Percentiles rank a stretch among this genome's conserved stretches.
phyloP scores from a whole-genome alignment of 2,888 invertebrate genomes.

The Melieria omissa region DNA sequence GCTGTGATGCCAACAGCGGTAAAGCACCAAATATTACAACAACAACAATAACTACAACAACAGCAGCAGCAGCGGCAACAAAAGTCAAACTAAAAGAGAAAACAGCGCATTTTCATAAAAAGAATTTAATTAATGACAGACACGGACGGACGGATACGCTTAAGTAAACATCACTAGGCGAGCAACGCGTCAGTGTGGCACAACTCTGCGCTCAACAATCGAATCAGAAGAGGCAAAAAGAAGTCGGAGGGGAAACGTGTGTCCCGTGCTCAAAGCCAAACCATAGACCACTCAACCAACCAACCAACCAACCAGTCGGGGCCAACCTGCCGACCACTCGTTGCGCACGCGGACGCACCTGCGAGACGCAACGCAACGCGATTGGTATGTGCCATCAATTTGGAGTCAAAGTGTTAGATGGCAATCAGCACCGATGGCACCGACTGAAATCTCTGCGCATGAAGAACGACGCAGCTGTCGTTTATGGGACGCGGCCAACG shows the following conservation, averaged over 20 bases:
- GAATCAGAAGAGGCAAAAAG: slow-evolving; percentile 10
- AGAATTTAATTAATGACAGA: slow-evolving; percentile 34
- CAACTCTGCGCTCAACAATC: not conserved
- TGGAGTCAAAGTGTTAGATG: slow-evolving; percentile 9
- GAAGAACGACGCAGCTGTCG: slow-evolving; percentile 10
- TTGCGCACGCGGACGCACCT: slow-evolving; percentile 12
- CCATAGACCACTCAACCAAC: not conserved
- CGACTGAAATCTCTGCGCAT: not conserved
- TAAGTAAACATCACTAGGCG: slow-evolving; percentile 13
- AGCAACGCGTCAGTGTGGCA: slow-evolving; percentile 4
- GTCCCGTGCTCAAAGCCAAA: too few relatives aligned
- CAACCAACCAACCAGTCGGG: not conserved
- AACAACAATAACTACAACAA: too few relatives aligned
- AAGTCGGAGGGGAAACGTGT: not conserved
- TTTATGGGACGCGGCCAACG: slow-evolving; percentile 5
- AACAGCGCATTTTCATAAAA: slow-evolving; percentile 21
- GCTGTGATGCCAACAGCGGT: not conserved
- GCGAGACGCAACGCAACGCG: slow-evolving; percentile 16
- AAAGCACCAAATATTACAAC: slow-evolving; percentile 3
- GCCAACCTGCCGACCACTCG: too few relatives aligned
- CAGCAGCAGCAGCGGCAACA: too few relatives aligned
- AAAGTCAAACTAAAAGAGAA: not conserved
- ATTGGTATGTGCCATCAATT: slow-evolving; percentile 32
- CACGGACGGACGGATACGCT: slow-evolving; percentile 26
- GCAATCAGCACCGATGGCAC: slow-evolving; percentile 12